A percentile compares a stretch with the other conserved stretches of the same genome.
Evolutionary conservation across 2,113 vertebrate genomes (phyloP).

Genomic region (Protobothrops mucrosquamatus): DNA sequence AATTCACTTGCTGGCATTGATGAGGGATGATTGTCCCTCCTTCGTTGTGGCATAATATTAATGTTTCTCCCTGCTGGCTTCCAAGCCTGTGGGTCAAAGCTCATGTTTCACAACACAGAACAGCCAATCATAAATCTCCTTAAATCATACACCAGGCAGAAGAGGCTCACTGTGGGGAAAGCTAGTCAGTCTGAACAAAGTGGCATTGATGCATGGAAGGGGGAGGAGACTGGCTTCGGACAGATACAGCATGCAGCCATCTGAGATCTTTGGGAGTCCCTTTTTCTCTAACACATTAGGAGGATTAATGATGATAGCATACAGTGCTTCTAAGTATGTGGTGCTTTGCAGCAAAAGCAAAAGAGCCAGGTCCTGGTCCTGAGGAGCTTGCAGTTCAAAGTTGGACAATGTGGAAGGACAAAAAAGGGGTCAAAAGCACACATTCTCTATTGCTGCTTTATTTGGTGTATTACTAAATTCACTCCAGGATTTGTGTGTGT

Average conservation of each 20-base stretch:
- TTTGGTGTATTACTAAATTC: not conserved
- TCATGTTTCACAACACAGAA: conserved; percentile 85
- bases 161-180: conserved; percentile 88
- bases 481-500: not conserved
- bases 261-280: conserved; percentile 36
- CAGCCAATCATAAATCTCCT: conserved; percentile 92
- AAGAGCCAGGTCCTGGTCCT: not conserved
- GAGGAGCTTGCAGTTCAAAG: not conserved
- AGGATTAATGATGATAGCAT: not conserved
- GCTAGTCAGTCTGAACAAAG: conserved; percentile 88
- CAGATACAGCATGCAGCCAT: conserved; percentile 37
- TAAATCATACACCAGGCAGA: conserved; percentile 89
- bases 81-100: conserved; percentile 87
- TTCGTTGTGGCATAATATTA: conserved; percentile 83
- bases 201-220: conserved; percentile 90
- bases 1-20: conserved; percentile 61
- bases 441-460: not conserved
- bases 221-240: conserved; percentile 54
- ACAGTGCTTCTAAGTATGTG: not conserved
- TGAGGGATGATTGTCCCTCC: conserved; percentile 57
- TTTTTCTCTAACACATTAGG: not conserved
- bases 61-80: conserved; percentile 82
- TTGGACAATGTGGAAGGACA: not conserved
- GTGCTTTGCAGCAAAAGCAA: not conserved
- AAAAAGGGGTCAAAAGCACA: not conserved